Evolutionary conservation across 2,888 invertebrate genomes (phyloP).

Genomic region (Heliconius sara): DNA sequence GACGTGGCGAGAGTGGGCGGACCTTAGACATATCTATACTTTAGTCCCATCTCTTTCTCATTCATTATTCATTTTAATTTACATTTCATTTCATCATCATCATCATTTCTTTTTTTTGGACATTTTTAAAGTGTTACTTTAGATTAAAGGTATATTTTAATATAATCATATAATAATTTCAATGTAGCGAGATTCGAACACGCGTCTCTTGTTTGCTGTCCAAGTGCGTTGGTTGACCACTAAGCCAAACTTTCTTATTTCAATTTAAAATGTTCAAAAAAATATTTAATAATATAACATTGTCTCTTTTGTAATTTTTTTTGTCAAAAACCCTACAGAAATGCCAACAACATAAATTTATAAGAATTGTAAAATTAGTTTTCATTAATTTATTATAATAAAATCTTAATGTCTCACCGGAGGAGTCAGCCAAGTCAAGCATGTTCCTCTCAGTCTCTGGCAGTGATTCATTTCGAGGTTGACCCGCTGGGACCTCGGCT

Average conservation of each 20-base stretch:
- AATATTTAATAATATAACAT: not conserved
- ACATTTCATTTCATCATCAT: not conserved
- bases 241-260: not conserved
- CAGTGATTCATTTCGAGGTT: conserved; percentile 69
- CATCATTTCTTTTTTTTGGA: not conserved
- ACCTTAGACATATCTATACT: conserved; percentile 57
- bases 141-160: not conserved
- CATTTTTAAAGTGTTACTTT: not conserved
- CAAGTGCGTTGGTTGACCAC: no score
- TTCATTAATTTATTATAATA: not conserved
- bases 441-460: conserved; percentile 73
- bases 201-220: not conserved
- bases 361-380: not conserved
- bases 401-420: conserved; percentile 60
- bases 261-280: not conserved
- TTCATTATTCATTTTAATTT: conserved; percentile 8
- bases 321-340: not conserved
- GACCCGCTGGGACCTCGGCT: conserved; percentile 61
- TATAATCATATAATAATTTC: not conserved
- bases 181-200: not conserved
- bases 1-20: conserved; percentile 80
- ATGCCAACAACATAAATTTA: not conserved
- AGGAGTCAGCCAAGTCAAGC: conserved; percentile 71
- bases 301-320: no score
- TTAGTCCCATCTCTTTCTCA: conserved; percentile 15